Conservation (phyloP, 2,797 vertebrate genomes). For the Fratercula arctica region DNA sequence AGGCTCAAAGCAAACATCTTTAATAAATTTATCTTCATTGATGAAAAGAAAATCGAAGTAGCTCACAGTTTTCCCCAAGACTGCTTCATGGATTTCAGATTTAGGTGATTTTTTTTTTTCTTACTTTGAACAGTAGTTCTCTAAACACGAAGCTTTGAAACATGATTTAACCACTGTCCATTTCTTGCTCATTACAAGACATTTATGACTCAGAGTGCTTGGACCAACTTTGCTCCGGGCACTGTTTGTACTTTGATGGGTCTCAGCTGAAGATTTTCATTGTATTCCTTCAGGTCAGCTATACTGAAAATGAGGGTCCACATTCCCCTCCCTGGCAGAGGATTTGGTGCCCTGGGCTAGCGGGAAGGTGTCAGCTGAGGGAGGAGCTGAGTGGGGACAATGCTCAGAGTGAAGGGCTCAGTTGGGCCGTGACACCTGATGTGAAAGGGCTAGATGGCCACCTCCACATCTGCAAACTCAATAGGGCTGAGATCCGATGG, state of each 20-base stretch:
- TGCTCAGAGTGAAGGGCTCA: not conserved
- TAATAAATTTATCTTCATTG: not conserved
- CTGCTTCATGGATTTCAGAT: not conserved
- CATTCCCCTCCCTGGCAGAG: not conserved
- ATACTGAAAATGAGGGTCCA: not conserved
- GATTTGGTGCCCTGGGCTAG: not conserved
- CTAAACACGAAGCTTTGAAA: not conserved
- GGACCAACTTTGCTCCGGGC: not conserved
- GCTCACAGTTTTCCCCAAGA: not conserved
- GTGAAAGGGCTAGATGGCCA: not conserved
- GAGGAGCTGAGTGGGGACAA: not conserved
- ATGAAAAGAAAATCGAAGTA: not conserved
- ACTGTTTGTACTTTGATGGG: not conserved
- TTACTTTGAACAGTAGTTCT: not conserved
- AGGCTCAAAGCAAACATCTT: not conserved
- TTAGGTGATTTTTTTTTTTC: not conserved
- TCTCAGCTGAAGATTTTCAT: not conserved
- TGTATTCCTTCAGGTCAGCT: not conserved
- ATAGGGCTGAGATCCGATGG: accelerated
- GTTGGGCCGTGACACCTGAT: accelerated
- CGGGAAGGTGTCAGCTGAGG: not conserved
- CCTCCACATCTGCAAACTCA: not conserved
- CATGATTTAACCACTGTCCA: not conserved
- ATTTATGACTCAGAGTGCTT: not conserved
- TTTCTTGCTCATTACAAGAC: not conserved